These are phyloP conservation scores for Stenichneumon culpator DNA, from an alignment of 2,888 invertebrate species.

Conservation along the genomic window DNA sequence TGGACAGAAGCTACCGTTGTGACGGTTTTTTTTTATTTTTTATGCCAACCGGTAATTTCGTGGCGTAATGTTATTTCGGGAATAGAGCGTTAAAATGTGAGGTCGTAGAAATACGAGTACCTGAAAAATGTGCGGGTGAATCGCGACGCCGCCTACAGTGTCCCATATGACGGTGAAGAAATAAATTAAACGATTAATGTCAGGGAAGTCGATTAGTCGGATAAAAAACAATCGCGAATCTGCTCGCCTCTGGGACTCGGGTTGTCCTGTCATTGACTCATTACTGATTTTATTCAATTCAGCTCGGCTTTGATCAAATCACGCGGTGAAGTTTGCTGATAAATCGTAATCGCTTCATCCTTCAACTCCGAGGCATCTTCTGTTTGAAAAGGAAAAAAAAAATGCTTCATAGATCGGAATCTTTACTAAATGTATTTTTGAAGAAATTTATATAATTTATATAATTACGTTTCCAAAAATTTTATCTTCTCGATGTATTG, in stretches of 20 bases:
- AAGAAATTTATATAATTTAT: too few relatives aligned
- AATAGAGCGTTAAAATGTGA: conserved; percentile 48
- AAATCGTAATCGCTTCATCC: too few relatives aligned
- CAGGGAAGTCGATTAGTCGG: background rate
- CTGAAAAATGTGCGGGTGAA: conserved; percentile 62
- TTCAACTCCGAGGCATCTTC: too few relatives aligned
- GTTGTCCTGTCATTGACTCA: background rate
- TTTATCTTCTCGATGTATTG: too few relatives aligned
- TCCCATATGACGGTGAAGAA: conserved; percentile 1
- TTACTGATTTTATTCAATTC: too few relatives aligned
- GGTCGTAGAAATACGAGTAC: conserved; percentile 60
- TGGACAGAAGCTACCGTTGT: background rate
- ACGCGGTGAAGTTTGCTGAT: too few relatives aligned
- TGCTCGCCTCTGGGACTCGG: background rate
- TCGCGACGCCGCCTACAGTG: conserved; percentile 17
- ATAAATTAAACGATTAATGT: background rate
- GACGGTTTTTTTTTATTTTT: conserved; percentile 25
- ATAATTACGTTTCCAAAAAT: too few relatives aligned
- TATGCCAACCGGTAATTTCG: conserved; percentile 13
- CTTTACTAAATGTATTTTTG: too few relatives aligned
- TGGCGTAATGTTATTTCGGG: conserved; percentile 66
- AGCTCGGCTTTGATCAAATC: too few relatives aligned
- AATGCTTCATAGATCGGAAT: background rate
- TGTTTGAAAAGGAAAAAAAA: too few relatives aligned
- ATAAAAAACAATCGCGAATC: background rate